Evolutionary conservation across 1,140 invertebrate genomes (phyloP).

Genomic region (Batillaria attramentaria): DNA sequence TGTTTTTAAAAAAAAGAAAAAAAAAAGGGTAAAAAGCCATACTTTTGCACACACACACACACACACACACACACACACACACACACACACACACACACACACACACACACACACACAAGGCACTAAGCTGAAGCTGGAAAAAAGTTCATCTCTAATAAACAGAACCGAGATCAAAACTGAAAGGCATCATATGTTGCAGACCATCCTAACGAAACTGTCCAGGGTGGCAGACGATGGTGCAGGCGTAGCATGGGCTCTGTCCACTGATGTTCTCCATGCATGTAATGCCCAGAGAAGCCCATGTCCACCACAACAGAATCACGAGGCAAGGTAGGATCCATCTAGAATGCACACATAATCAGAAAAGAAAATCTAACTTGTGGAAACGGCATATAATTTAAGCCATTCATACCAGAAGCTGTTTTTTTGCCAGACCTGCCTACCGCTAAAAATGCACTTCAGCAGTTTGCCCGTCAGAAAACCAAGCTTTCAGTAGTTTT

Average conservation of each 20-base stretch:
- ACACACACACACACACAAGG: background rate
- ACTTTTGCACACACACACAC: slow-evolving; percentile 3
- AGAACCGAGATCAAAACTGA: slow-evolving; percentile 6
- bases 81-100: background rate
- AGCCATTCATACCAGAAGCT: too few relatives aligned
- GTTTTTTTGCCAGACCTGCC: too few relatives aligned
- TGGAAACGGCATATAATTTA: background rate
- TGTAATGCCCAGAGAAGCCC: slow-evolving; percentile 77
- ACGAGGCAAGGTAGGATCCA: background rate
- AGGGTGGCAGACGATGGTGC: slow-evolving; percentile 25
- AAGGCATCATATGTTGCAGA: slow-evolving; percentile 38
- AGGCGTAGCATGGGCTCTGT: slow-evolving; percentile 29
- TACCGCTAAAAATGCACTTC: background rate
- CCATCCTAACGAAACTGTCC: slow-evolving; percentile 30
- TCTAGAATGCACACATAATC: background rate
- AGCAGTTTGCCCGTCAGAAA: too few relatives aligned
- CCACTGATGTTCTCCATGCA: slow-evolving; percentile 76
- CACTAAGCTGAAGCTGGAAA: background rate
- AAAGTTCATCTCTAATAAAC: too few relatives aligned
- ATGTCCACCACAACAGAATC: slow-evolving; percentile 72
- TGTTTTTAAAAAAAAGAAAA: background rate
- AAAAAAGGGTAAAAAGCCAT: background rate
- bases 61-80: background rate
- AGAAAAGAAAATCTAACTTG: background rate
- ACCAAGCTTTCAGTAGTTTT: too few relatives aligned